Evolutionary conservation across 2,113 vertebrate genomes (phyloP).

Genomic region (Chloropsis hardwickii): DNA sequence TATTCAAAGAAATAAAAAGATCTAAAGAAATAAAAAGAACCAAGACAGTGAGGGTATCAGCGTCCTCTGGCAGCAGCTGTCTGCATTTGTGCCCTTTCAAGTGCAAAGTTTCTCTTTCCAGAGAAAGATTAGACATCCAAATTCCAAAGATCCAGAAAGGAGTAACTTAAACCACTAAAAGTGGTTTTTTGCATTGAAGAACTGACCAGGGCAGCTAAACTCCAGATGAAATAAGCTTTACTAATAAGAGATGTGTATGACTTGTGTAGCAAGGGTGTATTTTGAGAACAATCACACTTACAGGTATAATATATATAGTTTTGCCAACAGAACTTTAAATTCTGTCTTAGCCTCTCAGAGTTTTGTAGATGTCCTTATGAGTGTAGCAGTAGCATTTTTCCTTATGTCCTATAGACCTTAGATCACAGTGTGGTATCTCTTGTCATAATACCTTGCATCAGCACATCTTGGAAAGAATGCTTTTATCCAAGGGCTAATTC

Average conservation of each 20-base stretch:
- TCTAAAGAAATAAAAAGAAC: background rate
- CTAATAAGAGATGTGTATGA: background rate
- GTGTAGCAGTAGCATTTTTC: background rate
- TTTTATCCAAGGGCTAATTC: background rate
- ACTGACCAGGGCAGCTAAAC: background rate
- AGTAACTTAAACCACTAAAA: background rate
- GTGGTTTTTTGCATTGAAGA: background rate
- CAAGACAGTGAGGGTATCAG: background rate
- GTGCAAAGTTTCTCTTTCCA: background rate
- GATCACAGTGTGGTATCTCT: background rate
- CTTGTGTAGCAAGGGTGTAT: background rate
- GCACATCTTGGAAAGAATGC: background rate
- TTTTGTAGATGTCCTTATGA: background rate
- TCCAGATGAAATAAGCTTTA: background rate
- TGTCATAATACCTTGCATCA: background rate
- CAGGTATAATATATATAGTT: background rate
- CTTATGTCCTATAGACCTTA: background rate
- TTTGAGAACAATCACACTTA: background rate
- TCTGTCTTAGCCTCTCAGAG: background rate
- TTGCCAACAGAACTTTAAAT: background rate
- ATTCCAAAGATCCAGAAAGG: background rate
- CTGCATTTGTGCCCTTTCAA: background rate
- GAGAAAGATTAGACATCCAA: background rate
- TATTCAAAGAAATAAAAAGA: background rate
- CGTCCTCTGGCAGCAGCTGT: background rate